These are phyloP conservation scores for Globodera ellingtonae DNA, from an alignment of 1,140 invertebrate genomes.

Conservation along the genomic window DNA sequence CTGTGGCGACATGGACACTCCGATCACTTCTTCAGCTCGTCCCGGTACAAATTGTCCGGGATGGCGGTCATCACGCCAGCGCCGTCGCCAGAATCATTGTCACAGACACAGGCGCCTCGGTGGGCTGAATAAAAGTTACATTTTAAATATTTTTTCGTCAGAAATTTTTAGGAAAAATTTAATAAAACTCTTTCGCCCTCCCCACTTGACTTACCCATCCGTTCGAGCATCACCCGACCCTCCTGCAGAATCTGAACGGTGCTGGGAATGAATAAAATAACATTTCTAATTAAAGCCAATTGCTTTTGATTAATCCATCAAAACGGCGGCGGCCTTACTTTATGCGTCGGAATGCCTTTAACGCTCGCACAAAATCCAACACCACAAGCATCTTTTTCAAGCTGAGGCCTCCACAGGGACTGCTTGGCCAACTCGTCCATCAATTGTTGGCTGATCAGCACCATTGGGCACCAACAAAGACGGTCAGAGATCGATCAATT, in stretches of 20 bases:
- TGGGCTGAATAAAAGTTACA: constrained; percentile 69
- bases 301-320: background rate
- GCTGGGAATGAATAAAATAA: background rate
- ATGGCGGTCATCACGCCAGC: constrained; percentile 93
- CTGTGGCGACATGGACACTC: background rate
- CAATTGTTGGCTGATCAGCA: constrained; percentile 59
- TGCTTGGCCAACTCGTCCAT: constrained; percentile 66
- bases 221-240: constrained; percentile 85
- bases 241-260: constrained; percentile 83
- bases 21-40: constrained; percentile 75
- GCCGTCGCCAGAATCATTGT: constrained; percentile 97
- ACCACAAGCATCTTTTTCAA: constrained; percentile 93
- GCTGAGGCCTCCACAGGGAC: constrained; percentile 89
- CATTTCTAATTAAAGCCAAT: background rate
- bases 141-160: background rate
- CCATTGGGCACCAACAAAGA: constrained; percentile 44
- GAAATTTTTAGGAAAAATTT: no score
- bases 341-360: constrained; percentile 86
- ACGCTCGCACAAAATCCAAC: constrained; percentile 98
- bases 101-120: constrained; percentile 93
- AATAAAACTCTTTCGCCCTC: no score
- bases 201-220: constrained; percentile 77
- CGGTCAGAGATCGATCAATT: constrained; percentile 4
- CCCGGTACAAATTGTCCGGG: constrained; percentile 86
- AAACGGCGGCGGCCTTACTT: constrained; percentile 71